These are phyloP conservation scores for Tipula vernalis DNA, from an alignment of 2,888 invertebrate species.

Conservation along the genomic window DNA sequence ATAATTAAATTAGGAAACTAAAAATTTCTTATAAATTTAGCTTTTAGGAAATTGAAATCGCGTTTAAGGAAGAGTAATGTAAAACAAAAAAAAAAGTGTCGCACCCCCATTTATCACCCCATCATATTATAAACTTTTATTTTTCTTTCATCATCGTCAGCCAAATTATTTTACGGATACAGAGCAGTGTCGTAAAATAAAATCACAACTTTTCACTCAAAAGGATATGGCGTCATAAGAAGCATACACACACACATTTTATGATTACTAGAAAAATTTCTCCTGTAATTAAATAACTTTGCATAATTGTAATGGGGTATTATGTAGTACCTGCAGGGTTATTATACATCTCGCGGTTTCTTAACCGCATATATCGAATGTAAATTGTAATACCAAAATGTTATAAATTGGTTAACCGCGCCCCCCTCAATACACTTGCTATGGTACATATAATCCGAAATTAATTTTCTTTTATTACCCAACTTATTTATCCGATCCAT, in stretches of 20 bases:
- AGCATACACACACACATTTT: neutral
- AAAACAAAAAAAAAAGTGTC: neutral
- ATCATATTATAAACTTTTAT: neutral
- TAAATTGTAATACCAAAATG: neutral
- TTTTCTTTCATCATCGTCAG: neutral
- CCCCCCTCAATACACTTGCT: neutral
- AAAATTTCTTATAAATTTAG: neutral
- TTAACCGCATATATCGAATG: neutral
- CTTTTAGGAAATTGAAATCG: no score
- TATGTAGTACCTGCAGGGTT: neutral
- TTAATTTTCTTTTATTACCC: neutral
- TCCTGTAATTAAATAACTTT: neutral
- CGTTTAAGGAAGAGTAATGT: neutral
- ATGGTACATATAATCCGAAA: neutral
- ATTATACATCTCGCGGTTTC: neutral
- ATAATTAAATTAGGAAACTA: neutral
- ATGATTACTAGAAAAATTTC: neutral
- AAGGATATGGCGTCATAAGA: neutral
- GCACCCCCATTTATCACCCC: neutral
- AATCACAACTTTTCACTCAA: neutral
- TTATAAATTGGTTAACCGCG: neutral
- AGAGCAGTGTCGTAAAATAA: neutral
- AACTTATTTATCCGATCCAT: neutral
- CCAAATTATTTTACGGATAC: neutral
- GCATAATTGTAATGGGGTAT: neutral